Percentiles rank a stretch among this genome's conserved stretches.
Conservation (phyloP, 2,797 vertebrate species). For the Esox masquinongy region DNA sequence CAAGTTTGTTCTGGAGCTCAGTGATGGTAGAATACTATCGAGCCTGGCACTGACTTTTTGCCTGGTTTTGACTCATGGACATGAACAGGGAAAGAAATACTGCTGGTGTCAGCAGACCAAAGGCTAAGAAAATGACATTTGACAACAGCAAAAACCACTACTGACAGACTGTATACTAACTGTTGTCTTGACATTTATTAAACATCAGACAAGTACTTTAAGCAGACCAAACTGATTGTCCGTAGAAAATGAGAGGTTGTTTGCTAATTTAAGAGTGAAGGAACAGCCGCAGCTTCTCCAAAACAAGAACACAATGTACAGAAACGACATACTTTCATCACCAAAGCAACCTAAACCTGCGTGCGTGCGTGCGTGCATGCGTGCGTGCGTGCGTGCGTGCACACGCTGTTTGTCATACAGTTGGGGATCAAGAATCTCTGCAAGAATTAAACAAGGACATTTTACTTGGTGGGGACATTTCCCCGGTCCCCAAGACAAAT, state of each 20-base stretch:
- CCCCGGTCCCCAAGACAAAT: too few relatives aligned
- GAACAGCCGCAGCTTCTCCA: too few relatives aligned
- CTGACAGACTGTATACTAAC: slow-evolving; percentile 12
- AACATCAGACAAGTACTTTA: background rate
- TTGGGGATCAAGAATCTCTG: too few relatives aligned
- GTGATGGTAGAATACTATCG: slow-evolving; percentile 48
- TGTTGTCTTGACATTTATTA: background rate
- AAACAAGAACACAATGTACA: too few relatives aligned
- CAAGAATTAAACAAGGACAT: too few relatives aligned
- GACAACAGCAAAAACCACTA: background rate
- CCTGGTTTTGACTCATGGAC: slow-evolving; percentile 41
- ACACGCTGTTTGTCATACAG: too few relatives aligned
- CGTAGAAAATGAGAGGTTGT: background rate
- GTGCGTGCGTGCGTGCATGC: background rate
- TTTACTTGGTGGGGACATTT: too few relatives aligned
- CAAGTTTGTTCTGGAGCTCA: slow-evolving; percentile 62
- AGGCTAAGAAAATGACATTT: slow-evolving; percentile 30
- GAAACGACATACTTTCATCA: too few relatives aligned
- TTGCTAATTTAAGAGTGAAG: too few relatives aligned
- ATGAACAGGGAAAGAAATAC: slow-evolving; percentile 25
- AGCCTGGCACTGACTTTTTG: slow-evolving; percentile 35
- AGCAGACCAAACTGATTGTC: background rate
- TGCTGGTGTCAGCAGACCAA: background rate
- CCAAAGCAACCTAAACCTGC: too few relatives aligned
- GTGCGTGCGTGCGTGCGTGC: background rate